Conservation (phyloP, 2,113 vertebrate genomes). For the Prunella himalayana region DNA sequence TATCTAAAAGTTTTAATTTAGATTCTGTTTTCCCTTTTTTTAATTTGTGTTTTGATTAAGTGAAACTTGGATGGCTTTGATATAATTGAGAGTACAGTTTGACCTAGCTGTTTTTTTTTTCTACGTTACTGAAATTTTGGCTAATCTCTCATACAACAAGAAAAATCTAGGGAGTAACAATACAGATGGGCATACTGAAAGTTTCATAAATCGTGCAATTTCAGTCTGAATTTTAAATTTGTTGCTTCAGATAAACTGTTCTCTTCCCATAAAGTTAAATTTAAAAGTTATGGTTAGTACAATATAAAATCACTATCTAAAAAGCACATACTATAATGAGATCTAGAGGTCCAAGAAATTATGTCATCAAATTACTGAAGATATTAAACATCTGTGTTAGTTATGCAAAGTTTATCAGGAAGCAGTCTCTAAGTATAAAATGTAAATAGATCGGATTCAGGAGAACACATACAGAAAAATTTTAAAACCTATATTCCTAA, state of each 20-base stretch:
- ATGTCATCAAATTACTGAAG: neutral
- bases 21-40: neutral
- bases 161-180: neutral
- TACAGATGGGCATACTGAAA: neutral
- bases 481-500: neutral
- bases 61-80: neutral
- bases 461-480: neutral
- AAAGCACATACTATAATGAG: neutral
- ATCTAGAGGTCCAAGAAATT: neutral
- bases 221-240: neutral
- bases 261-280: neutral
- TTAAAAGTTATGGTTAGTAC: neutral
- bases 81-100: neutral
- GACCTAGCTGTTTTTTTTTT: neutral
- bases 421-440: neutral
- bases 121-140: neutral
- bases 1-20: neutral
- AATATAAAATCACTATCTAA: neutral
- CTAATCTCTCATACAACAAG: neutral
- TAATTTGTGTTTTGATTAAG: neutral
- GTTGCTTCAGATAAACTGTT: neutral
- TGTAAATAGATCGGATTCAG: neutral
- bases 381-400: slow-evolving; percentile 22
- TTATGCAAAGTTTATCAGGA: slow-evolving; percentile 4
- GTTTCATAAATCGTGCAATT: neutral